These are phyloP conservation scores for Polyommatus iphigenia DNA, from an alignment of 2,888 invertebrate species.

Conservation along the genomic window DNA sequence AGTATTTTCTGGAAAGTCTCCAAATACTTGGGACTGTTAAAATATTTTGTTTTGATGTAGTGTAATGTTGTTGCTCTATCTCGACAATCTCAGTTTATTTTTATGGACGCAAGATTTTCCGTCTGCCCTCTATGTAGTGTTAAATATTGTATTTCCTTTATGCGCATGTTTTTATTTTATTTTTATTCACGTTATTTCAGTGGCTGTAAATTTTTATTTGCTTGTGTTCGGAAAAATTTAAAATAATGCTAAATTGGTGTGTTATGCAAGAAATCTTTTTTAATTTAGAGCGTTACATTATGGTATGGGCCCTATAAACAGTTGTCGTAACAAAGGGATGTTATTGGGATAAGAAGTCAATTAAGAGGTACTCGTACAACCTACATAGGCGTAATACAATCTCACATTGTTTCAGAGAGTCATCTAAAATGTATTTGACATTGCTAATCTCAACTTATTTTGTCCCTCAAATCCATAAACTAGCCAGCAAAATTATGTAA, in stretches of 20 bases:
- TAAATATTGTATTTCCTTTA: constrained; percentile 13
- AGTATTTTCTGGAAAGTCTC: constrained; percentile 44
- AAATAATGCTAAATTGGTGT: background rate
- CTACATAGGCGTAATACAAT: background rate
- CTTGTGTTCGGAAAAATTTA: background rate
- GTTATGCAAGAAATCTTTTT: background rate
- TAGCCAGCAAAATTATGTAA: background rate
- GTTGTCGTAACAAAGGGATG: background rate
- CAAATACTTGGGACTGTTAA: constrained; percentile 44
- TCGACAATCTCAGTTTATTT: constrained; percentile 36
- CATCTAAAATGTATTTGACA: background rate
- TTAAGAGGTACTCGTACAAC: background rate
- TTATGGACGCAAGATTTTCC: constrained; percentile 38
- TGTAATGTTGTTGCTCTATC: constrained; percentile 40
- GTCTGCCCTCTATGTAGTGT: constrained; percentile 15
- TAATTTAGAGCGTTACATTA: background rate
- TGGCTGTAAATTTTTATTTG: background rate
- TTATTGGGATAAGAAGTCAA: background rate
- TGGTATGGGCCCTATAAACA: background rate
- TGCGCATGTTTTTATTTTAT: constrained; percentile 1
- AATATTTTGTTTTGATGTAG: constrained; percentile 45
- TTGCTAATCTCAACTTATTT: background rate
- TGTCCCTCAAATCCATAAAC: background rate
- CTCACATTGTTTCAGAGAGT: background rate
- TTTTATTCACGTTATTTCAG: background rate